phyloP scores from a whole-genome alignment of 2,113 vertebrate genomes.

The Caranx melampygus region DNA sequence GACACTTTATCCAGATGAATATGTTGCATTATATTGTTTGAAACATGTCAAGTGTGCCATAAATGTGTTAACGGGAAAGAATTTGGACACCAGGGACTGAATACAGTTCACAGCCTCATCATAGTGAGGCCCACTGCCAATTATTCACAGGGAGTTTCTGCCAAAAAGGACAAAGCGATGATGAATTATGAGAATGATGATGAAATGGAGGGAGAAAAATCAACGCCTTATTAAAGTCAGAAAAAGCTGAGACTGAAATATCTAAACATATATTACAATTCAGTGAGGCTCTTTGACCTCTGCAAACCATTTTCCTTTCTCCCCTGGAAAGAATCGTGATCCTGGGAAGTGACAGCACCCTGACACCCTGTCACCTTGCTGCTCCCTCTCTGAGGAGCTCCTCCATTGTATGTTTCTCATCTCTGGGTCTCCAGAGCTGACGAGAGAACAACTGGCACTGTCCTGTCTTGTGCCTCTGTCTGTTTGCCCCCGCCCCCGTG shows the following conservation, averaged over 20 bases:
- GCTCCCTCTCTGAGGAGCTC: conserved; percentile 44
- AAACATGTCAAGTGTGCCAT: conserved; percentile 3
- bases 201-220: conserved; percentile 19
- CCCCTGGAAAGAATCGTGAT: conserved; percentile 27
- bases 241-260: conserved; percentile 28
- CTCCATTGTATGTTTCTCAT: conserved; percentile 30
- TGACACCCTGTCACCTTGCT: conserved; percentile 60
- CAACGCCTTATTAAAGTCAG: conserved; percentile 25
- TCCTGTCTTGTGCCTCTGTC: conserved; percentile 46
- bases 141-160: conserved; percentile 19
- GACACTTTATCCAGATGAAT: conserved; percentile 9
- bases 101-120: conserved; percentile 34
- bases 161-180: conserved; percentile 33
- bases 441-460: conserved; percentile 29
- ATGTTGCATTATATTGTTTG: conserved; percentile 2
- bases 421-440: conserved; percentile 44
- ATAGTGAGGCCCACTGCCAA: conserved; percentile 25
- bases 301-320: conserved; percentile 32
- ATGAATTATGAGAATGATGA: conserved; percentile 34
- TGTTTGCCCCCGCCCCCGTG: conserved; percentile 28
- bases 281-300: conserved; percentile 47
- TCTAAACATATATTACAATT: conserved; percentile 1
- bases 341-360: conserved; percentile 50
- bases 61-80: not conserved
- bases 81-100: conserved; percentile 25